Base-by-base conservation (phyloP, 2,797 vertebrate genomes). In the Helostoma temminkii region DNA sequence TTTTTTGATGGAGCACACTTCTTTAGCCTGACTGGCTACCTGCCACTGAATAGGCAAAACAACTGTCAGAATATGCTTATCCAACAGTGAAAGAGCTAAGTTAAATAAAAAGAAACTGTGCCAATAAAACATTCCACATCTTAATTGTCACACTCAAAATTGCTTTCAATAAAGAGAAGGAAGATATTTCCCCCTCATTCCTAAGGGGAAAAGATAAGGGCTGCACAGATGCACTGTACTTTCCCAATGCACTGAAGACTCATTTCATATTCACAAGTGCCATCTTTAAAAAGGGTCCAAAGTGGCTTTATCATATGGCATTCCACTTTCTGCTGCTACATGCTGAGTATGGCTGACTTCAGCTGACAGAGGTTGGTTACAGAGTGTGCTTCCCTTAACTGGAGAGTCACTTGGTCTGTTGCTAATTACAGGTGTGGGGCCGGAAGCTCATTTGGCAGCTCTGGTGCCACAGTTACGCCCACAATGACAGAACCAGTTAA, bases 221-320 rank as follows among this genome's bases (percentile, higher is more conserved):
- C 48, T 69, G 64, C 80, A 78, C 82, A 85, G 73, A 84, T 83
- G 82, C 76, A 71, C 74, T 48, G 71, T 60, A 82, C 70, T 78
- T 76, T 72, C 43, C 61, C 68, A 11, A 9, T 22, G 66, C 71
- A 62, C 54, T 46, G 73, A 84, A 54, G 76, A 79, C 74, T 79
- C 73, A 82, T 89, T 87, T 78, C 43, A 55, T 42, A 84, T 89
- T 90, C 76, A 86, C 78, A 84, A 89, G 84, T 79, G 47, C 36
- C 70, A 65, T 81, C 66, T 91, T 85, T 80, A 77, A 86, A 82
- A 76, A 61, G 66, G 65, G 45, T 67, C 64, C 65, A 80, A 70
- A 80, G 52, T 76, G 68, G 24, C 30, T 76, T 81, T 61, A 70
- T 82, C 73, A 50, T 45, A 32, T 65, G 24, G 58, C 60, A 66